A percentile compares a stretch with the other conserved stretches of the same genome.
Evolutionary conservation across 2,888 invertebrate genomes (phyloP).

Genomic region (Rotaria socialis): DNA sequence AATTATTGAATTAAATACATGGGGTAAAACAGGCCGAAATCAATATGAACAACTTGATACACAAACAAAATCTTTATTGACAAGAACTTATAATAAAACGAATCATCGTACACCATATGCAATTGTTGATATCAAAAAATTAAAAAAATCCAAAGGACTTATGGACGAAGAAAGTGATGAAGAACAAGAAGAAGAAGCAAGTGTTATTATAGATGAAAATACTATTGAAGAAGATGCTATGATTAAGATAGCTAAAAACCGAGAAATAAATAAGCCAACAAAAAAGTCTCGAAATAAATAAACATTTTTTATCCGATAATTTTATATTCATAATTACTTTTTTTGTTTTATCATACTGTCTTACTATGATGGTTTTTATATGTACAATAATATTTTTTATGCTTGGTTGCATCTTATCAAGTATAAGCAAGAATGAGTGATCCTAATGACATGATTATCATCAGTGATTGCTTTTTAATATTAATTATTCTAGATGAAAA

Average conservation of each 20-base stretch:
- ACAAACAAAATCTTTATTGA: slow-evolving; percentile 43
- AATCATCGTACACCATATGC: slow-evolving; percentile 38
- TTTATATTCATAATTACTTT: too few species aligned
- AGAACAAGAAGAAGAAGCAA: slow-evolving; percentile 32
- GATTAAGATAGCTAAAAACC: slow-evolving; percentile 43
- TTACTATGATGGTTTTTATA: too few species aligned
- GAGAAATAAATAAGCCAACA: not conserved
- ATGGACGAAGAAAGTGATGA: slow-evolving; percentile 22
- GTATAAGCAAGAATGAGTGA: too few species aligned
- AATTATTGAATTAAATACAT: slow-evolving; percentile 75
- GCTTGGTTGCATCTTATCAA: too few species aligned
- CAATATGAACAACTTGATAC: slow-evolving; percentile 41
- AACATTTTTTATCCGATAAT: too few species aligned
- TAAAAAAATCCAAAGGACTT: slow-evolving; percentile 20
- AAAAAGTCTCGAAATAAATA: not conserved
- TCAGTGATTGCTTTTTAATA: too few species aligned
- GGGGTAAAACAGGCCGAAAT: slow-evolving; percentile 61
- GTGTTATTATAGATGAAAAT: too few species aligned
- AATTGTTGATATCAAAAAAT: slow-evolving; percentile 41
- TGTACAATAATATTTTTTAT: too few species aligned
- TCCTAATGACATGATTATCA: too few species aligned
- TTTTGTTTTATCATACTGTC: too few species aligned
- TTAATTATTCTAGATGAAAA: too few species aligned
- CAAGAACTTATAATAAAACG: slow-evolving; percentile 44
- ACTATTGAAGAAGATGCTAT: slow-evolving; percentile 34